Percentiles rank a stretch among this genome's conserved stretches.
Conservation (phyloP, 2,113 vertebrate genomes). For the Ammospiza caudacuta region DNA sequence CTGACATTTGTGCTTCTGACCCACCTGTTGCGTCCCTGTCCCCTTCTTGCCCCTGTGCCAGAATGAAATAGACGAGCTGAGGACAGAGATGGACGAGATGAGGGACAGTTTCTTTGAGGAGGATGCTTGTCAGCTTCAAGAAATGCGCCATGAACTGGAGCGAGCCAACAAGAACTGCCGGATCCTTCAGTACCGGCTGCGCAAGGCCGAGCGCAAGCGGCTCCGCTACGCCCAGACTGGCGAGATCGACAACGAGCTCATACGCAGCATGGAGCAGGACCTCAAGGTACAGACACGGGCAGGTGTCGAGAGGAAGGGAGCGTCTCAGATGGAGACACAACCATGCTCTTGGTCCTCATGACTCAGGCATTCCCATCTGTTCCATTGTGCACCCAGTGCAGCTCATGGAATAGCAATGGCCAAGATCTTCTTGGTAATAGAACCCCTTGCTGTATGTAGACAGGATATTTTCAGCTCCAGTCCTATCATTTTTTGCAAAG, state of each 20-base stretch:
- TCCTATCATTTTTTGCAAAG: background rate
- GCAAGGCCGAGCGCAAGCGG: constrained; percentile 95
- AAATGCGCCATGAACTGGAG: constrained; percentile 97
- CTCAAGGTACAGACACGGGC: constrained; percentile 82
- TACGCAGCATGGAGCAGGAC: constrained; percentile 97
- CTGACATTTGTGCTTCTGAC: background rate
- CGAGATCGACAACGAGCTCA: constrained; percentile 91
- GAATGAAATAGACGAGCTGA: constrained; percentile 95
- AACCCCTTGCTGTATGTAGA: background rate
- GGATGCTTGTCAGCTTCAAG: constrained; percentile 96
- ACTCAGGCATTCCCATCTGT: background rate
- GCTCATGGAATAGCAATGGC: background rate
- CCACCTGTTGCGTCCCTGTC: constrained; percentile 15
- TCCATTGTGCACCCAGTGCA: background rate
- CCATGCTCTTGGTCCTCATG: background rate
- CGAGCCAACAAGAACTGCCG: constrained; percentile 98
- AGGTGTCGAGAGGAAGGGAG: background rate
- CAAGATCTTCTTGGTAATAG: background rate
- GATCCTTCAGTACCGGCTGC: constrained; percentile 96
- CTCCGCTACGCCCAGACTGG: constrained; percentile 90
- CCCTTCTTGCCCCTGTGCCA: constrained; percentile 25
- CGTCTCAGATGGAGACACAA: accelerated
- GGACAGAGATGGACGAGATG: constrained; percentile 99
- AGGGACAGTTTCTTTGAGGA: constrained; percentile 98
- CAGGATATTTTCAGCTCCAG: no score